phyloP scores from a whole-genome alignment of 2,888 invertebrate species.

The Hypomecis atomaria region DNA sequence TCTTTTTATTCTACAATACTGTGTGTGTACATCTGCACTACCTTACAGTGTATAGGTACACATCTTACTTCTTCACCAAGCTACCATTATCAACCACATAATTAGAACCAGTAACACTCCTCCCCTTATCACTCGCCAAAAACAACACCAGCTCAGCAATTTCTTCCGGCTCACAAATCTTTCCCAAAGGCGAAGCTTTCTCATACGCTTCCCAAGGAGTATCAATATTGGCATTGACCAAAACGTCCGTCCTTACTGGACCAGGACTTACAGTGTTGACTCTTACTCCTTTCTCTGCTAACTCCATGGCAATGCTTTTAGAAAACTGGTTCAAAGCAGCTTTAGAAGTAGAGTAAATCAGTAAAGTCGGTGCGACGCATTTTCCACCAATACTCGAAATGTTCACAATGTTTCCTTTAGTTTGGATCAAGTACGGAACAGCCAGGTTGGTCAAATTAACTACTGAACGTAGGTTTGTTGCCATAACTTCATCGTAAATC shows the following conservation, averaged over 20 bases:
- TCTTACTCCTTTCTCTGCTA: constrained; percentile 48
- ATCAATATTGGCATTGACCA: constrained; percentile 65
- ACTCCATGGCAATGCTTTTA: constrained; percentile 85
- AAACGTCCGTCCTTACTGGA: constrained; percentile 50
- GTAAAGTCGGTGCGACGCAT: constrained; percentile 21
- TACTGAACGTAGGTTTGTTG: constrained; percentile 51
- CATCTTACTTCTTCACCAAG: constrained; percentile 38
- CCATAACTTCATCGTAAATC: constrained; percentile 53
- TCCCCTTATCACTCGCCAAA: constrained; percentile 52
- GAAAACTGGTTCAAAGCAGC: constrained; percentile 93
- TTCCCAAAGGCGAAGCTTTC: constrained; percentile 40
- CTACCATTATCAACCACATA: constrained; percentile 67
- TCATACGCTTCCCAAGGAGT: constrained; percentile 18
- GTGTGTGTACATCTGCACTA: too few relatives aligned
- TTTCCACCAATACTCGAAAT: constrained; percentile 52
- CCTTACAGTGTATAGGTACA: too few relatives aligned
- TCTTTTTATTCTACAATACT: too few relatives aligned
- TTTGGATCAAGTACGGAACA: constrained; percentile 49
- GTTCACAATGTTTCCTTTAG: constrained; percentile 57
- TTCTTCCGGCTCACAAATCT: constrained; percentile 50
- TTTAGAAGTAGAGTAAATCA: constrained; percentile 88
- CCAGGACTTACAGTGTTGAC: constrained; percentile 52
- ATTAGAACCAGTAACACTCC: constrained; percentile 50
- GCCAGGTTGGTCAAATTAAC: constrained; percentile 52
- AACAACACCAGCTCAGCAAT: constrained; percentile 51